These are phyloP conservation scores for Pharmacophagus antenor DNA, from an alignment of 2,888 invertebrate species.

Conservation along the genomic window DNA sequence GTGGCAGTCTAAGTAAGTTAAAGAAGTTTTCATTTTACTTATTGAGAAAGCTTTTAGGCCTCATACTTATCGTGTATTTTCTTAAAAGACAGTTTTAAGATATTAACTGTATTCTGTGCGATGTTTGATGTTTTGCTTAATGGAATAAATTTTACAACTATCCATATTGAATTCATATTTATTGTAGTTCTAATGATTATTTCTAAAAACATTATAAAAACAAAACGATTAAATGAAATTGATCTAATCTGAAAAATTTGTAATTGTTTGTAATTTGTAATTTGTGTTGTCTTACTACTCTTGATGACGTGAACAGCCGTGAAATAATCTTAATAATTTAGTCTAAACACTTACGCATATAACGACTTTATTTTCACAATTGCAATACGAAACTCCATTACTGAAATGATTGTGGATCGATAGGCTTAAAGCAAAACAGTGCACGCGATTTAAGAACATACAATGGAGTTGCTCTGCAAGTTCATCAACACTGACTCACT, in stretches of 20 bases:
- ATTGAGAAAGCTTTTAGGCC: slow-evolving; percentile 26
- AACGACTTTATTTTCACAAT: not conserved
- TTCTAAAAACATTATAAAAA: not conserved
- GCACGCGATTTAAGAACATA: slow-evolving; percentile 11
- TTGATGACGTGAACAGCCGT: not conserved
- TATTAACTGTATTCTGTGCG: not conserved
- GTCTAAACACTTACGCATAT: not conserved
- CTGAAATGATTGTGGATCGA: slow-evolving; percentile 1
- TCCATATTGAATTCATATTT: not conserved
- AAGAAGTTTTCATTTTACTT: slow-evolving; percentile 23
- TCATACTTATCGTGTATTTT: slow-evolving; percentile 12
- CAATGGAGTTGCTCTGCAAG: slow-evolving; percentile 3
- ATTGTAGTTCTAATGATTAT: no score
- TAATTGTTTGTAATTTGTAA: no score
- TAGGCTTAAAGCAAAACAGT: slow-evolving; percentile 3
- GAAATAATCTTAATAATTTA: no score
- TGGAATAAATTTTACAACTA: not conserved
- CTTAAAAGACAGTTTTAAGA: not conserved
- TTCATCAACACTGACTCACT: slow-evolving; percentile 14
- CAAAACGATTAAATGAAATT: not conserved
- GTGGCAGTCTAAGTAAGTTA: slow-evolving; percentile 14
- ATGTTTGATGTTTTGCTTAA: not conserved
- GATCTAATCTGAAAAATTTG: no score
- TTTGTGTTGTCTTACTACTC: no score
- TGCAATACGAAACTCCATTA: slow-evolving; percentile 3